phyloP scores from a whole-genome alignment of 2,797 vertebrate genomes.

The Chromobotia macracanthus region DNA sequence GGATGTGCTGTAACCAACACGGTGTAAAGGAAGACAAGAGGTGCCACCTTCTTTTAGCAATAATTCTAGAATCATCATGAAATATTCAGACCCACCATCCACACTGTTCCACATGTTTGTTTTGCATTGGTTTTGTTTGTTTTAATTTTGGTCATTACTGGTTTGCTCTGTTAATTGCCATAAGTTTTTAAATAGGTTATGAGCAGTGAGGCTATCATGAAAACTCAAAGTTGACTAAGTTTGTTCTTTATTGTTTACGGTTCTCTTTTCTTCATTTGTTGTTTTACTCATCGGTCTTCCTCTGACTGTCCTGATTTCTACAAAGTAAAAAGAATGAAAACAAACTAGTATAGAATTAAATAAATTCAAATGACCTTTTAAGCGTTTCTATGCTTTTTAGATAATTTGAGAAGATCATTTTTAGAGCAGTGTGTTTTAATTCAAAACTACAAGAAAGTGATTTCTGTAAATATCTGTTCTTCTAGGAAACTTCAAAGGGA shows the following conservation, averaged over 20 bases:
- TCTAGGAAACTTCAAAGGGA: slow-evolving; percentile 48
- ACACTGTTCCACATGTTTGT: slow-evolving; percentile 41
- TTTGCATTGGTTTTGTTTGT: slow-evolving; percentile 55
- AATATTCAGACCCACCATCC: slow-evolving; percentile 53
- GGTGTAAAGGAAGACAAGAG: slow-evolving; percentile 54
- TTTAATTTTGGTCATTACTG: slow-evolving; percentile 60
- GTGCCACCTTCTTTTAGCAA: slow-evolving; percentile 75
- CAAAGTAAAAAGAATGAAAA: slow-evolving; percentile 62
- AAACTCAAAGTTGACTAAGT: slow-evolving; percentile 64
- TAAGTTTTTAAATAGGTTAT: slow-evolving; percentile 74
- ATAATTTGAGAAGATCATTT: slow-evolving; percentile 53
- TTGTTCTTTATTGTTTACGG: slow-evolving; percentile 68
- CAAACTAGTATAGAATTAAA: slow-evolving; percentile 50
- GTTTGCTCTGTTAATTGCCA: slow-evolving; percentile 72
- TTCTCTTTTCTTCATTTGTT: slow-evolving; percentile 53
- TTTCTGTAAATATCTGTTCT: slow-evolving; percentile 53
- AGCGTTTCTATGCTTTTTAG: slow-evolving; percentile 68
- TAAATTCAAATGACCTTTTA: slow-evolving; percentile 60
- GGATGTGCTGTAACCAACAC: slow-evolving; percentile 44
- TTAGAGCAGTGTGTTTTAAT: slow-evolving; percentile 65
- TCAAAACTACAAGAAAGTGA: slow-evolving; percentile 57
- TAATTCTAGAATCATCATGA: slow-evolving; percentile 70
- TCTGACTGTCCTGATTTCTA: slow-evolving; percentile 68
- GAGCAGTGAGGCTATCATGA: slow-evolving; percentile 68
- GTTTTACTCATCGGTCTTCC: slow-evolving; percentile 64